These are phyloP conservation scores for Plagiodera versicolora DNA, from an alignment of 2,888 invertebrate genomes.

Conservation along the genomic window DNA sequence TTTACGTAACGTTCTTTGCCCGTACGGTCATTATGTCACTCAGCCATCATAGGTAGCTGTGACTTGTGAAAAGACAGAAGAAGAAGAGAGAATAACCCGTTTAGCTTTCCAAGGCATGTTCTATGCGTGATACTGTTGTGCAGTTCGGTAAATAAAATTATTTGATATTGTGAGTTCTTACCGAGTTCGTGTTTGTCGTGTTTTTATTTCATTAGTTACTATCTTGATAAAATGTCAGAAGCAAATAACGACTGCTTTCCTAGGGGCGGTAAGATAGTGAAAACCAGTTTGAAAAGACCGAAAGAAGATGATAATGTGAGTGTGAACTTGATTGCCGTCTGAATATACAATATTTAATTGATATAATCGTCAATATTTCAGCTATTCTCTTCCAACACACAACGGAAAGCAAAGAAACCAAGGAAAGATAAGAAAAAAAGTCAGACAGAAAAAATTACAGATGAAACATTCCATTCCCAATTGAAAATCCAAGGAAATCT, in stretches of 20 bases:
- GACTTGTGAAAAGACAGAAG: no score
- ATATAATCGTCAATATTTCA: no score
- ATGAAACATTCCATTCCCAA: constrained; percentile 32
- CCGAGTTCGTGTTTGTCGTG: no score
- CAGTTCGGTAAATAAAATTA: no score
- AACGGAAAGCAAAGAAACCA: constrained; percentile 49
- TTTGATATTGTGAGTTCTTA: no score
- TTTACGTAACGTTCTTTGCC: no score
- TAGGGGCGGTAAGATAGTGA: constrained; percentile 59
- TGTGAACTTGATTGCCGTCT: constrained; percentile 33
- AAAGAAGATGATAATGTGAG: constrained; percentile 48
- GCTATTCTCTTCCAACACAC: constrained; percentile 51
- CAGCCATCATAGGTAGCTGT: no score
- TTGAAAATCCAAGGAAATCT: constrained; percentile 35
- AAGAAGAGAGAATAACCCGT: no score
- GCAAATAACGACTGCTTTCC: constrained; percentile 61
- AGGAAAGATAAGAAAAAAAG: constrained; percentile 40
- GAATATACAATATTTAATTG: neutral
- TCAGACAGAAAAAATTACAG: constrained; percentile 19
- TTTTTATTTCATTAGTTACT: no score
- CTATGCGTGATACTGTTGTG: no score
- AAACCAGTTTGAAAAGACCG: constrained; percentile 52
- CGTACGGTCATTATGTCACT: no score
- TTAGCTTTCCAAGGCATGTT: no score
- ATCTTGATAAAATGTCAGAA: constrained; percentile 10